phyloP scores from a whole-genome alignment of 2,888 invertebrate genomes.

The Drosophila limbata region DNA sequence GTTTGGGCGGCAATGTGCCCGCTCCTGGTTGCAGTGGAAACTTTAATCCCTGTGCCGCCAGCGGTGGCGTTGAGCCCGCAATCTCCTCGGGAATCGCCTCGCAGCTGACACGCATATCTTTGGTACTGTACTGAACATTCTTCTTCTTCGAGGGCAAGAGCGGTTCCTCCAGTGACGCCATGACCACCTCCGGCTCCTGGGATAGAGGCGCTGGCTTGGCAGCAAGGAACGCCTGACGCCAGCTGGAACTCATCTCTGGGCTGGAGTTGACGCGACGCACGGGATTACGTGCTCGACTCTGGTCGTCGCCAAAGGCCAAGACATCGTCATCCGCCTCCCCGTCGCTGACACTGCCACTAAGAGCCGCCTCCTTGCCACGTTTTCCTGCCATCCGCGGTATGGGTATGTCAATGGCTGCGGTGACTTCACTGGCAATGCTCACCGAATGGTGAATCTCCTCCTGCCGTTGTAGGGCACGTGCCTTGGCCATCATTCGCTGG shows the following conservation, averaged over 20 bases:
- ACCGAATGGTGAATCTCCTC: slow-evolving; percentile 83
- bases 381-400: slow-evolving; percentile 86
- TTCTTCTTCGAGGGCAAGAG: slow-evolving; percentile 86
- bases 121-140: slow-evolving; percentile 87
- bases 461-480: slow-evolving; percentile 83
- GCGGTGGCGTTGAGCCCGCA: slow-evolving; percentile 90
- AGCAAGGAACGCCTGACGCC: slow-evolving; percentile 90
- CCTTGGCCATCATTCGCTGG: slow-evolving; percentile 71
- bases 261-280: slow-evolving; percentile 95
- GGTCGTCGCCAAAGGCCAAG: slow-evolving; percentile 83
- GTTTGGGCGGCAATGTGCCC: slow-evolving; percentile 81
- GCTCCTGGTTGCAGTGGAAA: slow-evolving; percentile 70
- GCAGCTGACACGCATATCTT: slow-evolving; percentile 94
- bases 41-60: slow-evolving; percentile 84
- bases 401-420: slow-evolving; percentile 89
- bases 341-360: slow-evolving; percentile 84
- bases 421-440: slow-evolving; percentile 72
- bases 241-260: slow-evolving; percentile 96
- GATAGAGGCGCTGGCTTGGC: slow-evolving; percentile 78
- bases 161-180: slow-evolving; percentile 43
- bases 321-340: slow-evolving; percentile 86
- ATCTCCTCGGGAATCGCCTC: slow-evolving; percentile 97
- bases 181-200: slow-evolving; percentile 80
- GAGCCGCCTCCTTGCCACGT: slow-evolving; percentile 81
- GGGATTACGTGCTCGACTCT: slow-evolving; percentile 89